phyloP scores from a whole-genome alignment of 2,113 vertebrate genomes.

The Brienomyrus brachyistius region DNA sequence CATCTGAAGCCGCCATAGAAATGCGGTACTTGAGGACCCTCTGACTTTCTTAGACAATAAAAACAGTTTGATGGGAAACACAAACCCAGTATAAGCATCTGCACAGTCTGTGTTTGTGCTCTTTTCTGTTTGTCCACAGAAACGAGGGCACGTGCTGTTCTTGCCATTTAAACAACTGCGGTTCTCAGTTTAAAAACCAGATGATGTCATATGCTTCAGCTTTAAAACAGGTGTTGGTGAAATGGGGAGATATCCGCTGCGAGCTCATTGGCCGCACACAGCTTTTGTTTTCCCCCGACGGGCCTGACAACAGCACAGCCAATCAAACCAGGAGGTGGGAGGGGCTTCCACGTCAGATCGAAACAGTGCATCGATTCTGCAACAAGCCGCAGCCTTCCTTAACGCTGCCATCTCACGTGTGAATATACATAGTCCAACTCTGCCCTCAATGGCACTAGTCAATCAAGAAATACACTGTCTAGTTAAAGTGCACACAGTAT shows the following conservation, averaged over 20 bases:
- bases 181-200: conserved; percentile 43
- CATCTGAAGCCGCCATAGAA: neutral
- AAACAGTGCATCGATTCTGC: conserved; percentile 23
- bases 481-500: neutral
- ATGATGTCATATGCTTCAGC: conserved; percentile 41
- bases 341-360: conserved; percentile 21
- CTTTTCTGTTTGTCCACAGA: neutral
- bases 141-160: neutral
- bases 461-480: neutral
- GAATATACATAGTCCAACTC: conserved; percentile 27
- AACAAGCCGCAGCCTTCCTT: conserved; percentile 14
- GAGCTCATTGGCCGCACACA: conserved; percentile 38
- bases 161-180: conserved; percentile 47
- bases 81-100: neutral
- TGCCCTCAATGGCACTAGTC: neutral
- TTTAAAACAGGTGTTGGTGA: conserved; percentile 29
- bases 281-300: conserved; percentile 34
- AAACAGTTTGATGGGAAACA: neutral
- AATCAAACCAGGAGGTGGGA: conserved; percentile 39
- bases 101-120: neutral
- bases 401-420: neutral
- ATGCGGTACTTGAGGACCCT: neutral
- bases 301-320: conserved; percentile 48
- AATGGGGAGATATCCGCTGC: conserved; percentile 21
- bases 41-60: neutral